Percentiles rank a stretch among this genome's conserved stretches.
phyloP scores from a whole-genome alignment of 2,797 vertebrate species.

The Myotis daubentonii region DNA sequence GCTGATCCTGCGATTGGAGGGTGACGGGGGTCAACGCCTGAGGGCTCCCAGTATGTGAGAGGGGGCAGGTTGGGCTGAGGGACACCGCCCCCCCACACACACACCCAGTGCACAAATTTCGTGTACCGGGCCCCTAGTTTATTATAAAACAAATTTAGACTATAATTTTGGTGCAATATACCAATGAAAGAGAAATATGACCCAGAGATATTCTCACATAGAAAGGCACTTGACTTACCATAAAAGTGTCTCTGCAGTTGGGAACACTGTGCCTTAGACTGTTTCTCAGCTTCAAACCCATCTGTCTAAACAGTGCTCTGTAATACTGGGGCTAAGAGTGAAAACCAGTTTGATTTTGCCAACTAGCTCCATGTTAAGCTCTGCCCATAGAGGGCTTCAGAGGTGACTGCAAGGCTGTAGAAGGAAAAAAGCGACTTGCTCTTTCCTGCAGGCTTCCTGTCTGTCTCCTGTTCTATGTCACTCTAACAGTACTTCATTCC shows the following conservation, averaged over 20 bases:
- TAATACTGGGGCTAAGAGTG: not conserved
- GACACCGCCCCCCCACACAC: too few relatives aligned
- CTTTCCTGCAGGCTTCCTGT: not conserved
- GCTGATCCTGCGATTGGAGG: too few relatives aligned
- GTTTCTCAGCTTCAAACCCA: not conserved
- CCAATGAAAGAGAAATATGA: conserved; percentile 3
- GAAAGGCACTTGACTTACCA: not conserved
- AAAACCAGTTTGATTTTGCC: conserved; percentile 30
- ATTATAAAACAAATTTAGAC: not conserved
- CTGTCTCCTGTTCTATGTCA: not conserved
- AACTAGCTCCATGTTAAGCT: conserved; percentile 27
- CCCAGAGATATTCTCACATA: not conserved
- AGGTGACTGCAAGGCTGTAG: not conserved
- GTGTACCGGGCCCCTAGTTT: too few relatives aligned
- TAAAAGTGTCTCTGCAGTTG: not conserved
- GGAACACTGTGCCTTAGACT: not conserved
- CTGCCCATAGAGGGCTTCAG: not conserved
- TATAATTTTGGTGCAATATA: not conserved
- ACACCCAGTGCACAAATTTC: too few relatives aligned
- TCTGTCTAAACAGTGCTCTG: not conserved
- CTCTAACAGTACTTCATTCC: not conserved
- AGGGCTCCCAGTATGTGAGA: too few relatives aligned
- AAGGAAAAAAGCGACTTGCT: not conserved
- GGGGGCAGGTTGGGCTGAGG: too few relatives aligned
- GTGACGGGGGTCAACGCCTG: too few relatives aligned